phyloP scores from a whole-genome alignment of 2,888 invertebrate genomes.

The Lacanobia oleracea region DNA sequence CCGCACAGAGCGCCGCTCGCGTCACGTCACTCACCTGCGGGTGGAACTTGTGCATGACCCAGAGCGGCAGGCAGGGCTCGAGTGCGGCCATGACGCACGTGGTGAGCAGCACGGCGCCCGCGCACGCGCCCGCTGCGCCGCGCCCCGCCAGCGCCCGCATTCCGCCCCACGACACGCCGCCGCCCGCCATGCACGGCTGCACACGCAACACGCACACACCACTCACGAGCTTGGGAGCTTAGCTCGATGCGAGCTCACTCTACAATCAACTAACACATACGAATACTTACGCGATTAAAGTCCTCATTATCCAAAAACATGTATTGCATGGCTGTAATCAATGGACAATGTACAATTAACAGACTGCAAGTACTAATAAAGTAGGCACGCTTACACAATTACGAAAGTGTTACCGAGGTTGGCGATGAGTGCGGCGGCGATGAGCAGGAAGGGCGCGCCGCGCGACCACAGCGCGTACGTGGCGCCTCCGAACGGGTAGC shows the following conservation, averaged over 20 bases:
- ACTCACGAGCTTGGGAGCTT: background rate
- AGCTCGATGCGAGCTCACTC: no score
- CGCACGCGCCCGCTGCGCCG: constrained; percentile 76
- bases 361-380: background rate
- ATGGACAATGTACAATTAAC: constrained; percentile 8
- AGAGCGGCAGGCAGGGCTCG: constrained; percentile 86
- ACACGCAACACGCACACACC: background rate
- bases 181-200: constrained; percentile 36
- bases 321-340: constrained; percentile 78
- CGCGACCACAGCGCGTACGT: constrained; percentile 80
- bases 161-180: constrained; percentile 51
- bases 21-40: constrained; percentile 35
- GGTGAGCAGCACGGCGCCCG: constrained; percentile 83
- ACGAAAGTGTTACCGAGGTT: constrained; percentile 73
- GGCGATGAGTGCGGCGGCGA: constrained; percentile 74
- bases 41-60: constrained; percentile 80
- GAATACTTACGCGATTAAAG: constrained; percentile 72
- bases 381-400: background rate
- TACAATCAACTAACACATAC: constrained; percentile 42
- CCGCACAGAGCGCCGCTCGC: background rate
- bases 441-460: constrained; percentile 81
- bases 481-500: constrained; percentile 85
- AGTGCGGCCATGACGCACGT: constrained; percentile 86
- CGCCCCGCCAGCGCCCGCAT: constrained; percentile 62
- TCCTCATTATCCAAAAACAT: constrained; percentile 76